Evolutionary conservation across 2,797 vertebrate species (phyloP).

Genomic region (Pachyuromys duprasi): DNA sequence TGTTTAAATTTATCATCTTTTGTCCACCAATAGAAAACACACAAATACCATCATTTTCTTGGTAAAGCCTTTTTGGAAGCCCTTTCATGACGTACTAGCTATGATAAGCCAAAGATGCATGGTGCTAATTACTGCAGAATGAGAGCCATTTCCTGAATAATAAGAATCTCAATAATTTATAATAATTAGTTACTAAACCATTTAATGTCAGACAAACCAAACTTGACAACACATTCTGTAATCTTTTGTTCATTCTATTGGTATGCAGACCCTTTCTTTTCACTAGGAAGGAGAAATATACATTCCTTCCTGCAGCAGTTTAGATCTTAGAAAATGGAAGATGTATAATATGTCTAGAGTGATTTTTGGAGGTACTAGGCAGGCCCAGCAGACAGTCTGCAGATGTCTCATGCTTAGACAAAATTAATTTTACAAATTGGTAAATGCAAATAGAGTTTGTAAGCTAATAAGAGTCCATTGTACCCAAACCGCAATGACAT

Average conservation of each 20-base stretch:
- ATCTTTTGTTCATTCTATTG: constrained; percentile 85
- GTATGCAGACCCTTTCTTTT: constrained; percentile 86
- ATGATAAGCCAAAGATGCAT: constrained; percentile 85
- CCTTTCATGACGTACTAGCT: constrained; percentile 84
- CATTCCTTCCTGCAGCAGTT: constrained; percentile 81
- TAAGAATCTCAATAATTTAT: constrained; percentile 88
- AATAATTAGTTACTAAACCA: constrained; percentile 87
- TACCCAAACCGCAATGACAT: constrained; percentile 50
- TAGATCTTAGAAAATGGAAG: constrained; percentile 86
- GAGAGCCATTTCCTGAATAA: constrained; percentile 88
- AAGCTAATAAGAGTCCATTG: constrained; percentile 80
- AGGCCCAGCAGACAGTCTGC: constrained; percentile 81
- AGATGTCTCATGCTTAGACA: constrained; percentile 83
- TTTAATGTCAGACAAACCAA: constrained; percentile 85
- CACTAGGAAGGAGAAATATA: constrained; percentile 87
- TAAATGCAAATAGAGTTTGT: constrained; percentile 83
- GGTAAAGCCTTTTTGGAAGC: constrained; percentile 73
- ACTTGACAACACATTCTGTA: constrained; percentile 83
- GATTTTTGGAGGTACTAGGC: constrained; percentile 83
- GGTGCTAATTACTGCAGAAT: constrained; percentile 88
- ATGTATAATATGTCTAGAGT: constrained; percentile 82
- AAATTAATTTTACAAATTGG: constrained; percentile 83
- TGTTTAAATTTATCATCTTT: not conserved
- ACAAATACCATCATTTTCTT: constrained; percentile 73
- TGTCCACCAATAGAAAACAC: constrained; percentile 75